Evolutionary conservation across 2,113 vertebrate genomes (phyloP).

Genomic region (Setophaga petechia): DNA sequence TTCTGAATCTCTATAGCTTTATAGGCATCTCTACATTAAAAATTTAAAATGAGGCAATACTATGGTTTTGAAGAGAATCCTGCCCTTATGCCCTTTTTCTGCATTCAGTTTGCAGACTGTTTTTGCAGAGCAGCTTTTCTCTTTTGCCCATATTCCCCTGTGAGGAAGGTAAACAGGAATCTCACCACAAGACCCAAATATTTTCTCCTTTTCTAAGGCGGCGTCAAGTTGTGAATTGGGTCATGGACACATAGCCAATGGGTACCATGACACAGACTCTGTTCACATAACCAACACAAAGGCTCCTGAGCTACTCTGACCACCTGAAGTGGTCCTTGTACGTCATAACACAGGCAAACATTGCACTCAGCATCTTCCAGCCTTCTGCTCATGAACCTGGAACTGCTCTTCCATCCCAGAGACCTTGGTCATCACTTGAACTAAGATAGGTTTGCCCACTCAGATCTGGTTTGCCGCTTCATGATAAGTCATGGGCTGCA

Average conservation of each 20-base stretch:
- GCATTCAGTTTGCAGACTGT: background rate
- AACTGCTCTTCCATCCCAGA: background rate
- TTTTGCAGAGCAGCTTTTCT: background rate
- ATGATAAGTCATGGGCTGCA: background rate
- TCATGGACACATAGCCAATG: background rate
- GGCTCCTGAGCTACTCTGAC: background rate
- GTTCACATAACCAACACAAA: background rate
- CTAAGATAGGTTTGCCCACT: background rate
- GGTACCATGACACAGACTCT: background rate
- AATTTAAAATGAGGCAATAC: background rate
- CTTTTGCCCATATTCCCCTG: background rate
- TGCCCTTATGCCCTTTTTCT: background rate
- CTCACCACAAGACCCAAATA: background rate
- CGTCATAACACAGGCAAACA: background rate
- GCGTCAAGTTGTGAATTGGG: background rate
- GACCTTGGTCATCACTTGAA: background rate
- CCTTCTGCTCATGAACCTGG: background rate
- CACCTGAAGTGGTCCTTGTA: background rate
- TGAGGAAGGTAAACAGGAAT: background rate
- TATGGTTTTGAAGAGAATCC: background rate
- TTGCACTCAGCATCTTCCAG: background rate
- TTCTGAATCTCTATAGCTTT: background rate
- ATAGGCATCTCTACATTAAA: background rate
- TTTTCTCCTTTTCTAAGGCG: background rate
- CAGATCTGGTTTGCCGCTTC: background rate